A percentile compares a stretch with the other conserved stretches of the same genome.
Evolutionary conservation across 2,113 vertebrate species (phyloP).

Genomic region (Labrus mixtus): DNA sequence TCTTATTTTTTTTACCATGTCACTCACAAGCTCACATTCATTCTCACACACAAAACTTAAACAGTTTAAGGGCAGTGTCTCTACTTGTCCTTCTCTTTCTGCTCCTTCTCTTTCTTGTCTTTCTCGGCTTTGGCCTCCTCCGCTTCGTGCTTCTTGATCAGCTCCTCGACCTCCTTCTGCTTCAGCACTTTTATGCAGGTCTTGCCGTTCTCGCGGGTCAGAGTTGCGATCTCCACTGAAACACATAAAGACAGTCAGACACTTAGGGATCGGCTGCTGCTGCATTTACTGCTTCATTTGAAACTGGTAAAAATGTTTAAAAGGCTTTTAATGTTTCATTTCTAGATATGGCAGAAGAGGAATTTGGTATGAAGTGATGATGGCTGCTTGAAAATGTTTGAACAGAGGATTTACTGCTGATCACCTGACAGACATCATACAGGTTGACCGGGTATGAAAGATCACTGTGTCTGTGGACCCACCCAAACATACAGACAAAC

Average conservation of each 20-base stretch:
- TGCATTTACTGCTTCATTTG: neutral
- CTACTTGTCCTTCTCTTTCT: constrained; percentile 95
- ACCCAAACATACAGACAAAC: neutral
- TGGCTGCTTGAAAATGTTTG: neutral
- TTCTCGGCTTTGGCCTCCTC: constrained; percentile 97
- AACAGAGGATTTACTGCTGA: neutral
- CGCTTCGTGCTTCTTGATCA: constrained; percentile 97
- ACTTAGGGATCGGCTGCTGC: neutral
- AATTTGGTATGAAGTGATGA: too few species aligned
- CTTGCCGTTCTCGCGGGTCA: constrained; percentile 95
- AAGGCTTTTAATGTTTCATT: too few species aligned
- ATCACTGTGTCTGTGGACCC: neutral
- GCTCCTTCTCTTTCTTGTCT: constrained; percentile 98
- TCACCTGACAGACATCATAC: neutral
- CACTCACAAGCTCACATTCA: neutral
- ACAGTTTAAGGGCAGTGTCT: neutral
- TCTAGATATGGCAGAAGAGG: too few species aligned
- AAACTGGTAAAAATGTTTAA: neutral
- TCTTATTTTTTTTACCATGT: neutral
- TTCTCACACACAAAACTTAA: neutral
- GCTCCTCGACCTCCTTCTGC: constrained; percentile 95
- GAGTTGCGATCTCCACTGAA: constrained; percentile 95
- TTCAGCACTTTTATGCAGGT: constrained; percentile 96
- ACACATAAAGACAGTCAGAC: neutral
- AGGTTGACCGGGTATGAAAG: neutral